Percentiles rank a stretch among this genome's conserved stretches.
These are phyloP conservation scores for Glomeris maerens DNA, from an alignment of 1,140 invertebrate genomes.

Conservation along the genomic window DNA sequence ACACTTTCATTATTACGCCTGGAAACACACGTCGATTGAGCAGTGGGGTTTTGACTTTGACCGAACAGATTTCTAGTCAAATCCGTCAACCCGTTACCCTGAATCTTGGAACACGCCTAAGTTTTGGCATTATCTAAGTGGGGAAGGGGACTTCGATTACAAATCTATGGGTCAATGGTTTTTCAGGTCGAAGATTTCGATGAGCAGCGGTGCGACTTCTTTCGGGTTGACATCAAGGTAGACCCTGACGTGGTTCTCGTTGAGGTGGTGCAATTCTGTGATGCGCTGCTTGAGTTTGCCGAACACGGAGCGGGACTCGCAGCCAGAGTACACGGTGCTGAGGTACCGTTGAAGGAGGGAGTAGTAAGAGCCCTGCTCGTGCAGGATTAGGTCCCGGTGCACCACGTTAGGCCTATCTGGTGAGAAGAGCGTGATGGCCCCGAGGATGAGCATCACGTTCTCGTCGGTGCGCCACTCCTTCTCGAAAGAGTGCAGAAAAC, in stretches of 20 bases:
- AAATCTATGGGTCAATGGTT: slow-evolving; percentile 7
- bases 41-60: too few relatives aligned
- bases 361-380: slow-evolving; percentile 84
- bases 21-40: too few relatives aligned
- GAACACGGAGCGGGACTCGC: slow-evolving; percentile 70
- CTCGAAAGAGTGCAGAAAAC: slow-evolving; percentile 66
- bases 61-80: too few relatives aligned
- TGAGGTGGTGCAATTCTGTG: slow-evolving; percentile 64
- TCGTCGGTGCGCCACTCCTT: slow-evolving; percentile 64
- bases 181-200: slow-evolving; percentile 86
- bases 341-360: slow-evolving; percentile 70
- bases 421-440: slow-evolving; percentile 75
- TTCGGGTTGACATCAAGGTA: slow-evolving; percentile 79
- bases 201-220: slow-evolving; percentile 72
- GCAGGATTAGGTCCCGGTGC: slow-evolving; percentile 65
- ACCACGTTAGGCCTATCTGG: slow-evolving; percentile 62
- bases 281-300: slow-evolving; percentile 75
- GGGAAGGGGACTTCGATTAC: neutral
- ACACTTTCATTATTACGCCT: too few relatives aligned
- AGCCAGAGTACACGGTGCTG: slow-evolving; percentile 63
- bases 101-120: too few relatives aligned
- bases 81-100: too few relatives aligned
- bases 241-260: slow-evolving; percentile 70
- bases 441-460: slow-evolving; percentile 74
- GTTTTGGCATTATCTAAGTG: too few relatives aligned